Percentiles rank a stretch among this genome's conserved stretches.
Evolutionary conservation across 2,888 invertebrate species (phyloP).

Genomic region (Nomada lathburiana): DNA sequence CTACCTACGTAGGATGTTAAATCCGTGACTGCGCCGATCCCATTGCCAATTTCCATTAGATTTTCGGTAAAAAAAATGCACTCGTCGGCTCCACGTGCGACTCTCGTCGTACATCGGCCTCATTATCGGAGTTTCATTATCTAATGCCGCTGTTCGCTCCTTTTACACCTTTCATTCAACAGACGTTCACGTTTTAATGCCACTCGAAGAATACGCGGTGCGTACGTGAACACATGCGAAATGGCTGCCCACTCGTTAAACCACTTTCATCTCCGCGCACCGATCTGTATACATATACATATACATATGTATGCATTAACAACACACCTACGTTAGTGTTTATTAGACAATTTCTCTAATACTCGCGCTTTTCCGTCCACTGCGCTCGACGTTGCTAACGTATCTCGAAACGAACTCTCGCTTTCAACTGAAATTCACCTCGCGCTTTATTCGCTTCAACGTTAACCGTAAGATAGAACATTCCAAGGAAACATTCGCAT

Average conservation of each 20-base stretch:
- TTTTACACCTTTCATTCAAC: too few species aligned
- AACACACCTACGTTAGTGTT: conserved; percentile 35
- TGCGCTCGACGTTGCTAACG: conserved; percentile 1
- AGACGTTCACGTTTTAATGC: too few species aligned
- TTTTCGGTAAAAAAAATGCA: not conserved
- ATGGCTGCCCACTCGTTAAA: conserved; percentile 70
- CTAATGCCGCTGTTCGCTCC: too few species aligned
- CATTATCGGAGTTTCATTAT: too few species aligned
- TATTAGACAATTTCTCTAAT: conserved; percentile 56
- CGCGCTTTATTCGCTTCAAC: not conserved
- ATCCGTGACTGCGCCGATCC: conserved; percentile 36
- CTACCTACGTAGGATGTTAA: conserved; percentile 55
- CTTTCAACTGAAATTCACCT: conserved; percentile 13
- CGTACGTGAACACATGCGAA: conserved; percentile 41
- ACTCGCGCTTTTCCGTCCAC: conserved; percentile 13
- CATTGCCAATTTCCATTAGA: conserved; percentile 55
- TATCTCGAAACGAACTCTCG: conserved; percentile 38
- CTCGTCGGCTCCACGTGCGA: too few species aligned
- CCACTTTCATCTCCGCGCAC: conserved; percentile 72
- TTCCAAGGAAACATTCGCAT: not conserved
- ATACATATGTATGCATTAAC: conserved; percentile 20
- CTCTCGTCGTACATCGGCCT: too few species aligned
- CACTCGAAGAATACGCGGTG: not conserved
- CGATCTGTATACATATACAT: not conserved
- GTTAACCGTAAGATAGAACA: not conserved